phyloP scores from a whole-genome alignment of 37 sponge, comb jelly and placozoan genomes.

The Halisarca cf. caerulea region DNA sequence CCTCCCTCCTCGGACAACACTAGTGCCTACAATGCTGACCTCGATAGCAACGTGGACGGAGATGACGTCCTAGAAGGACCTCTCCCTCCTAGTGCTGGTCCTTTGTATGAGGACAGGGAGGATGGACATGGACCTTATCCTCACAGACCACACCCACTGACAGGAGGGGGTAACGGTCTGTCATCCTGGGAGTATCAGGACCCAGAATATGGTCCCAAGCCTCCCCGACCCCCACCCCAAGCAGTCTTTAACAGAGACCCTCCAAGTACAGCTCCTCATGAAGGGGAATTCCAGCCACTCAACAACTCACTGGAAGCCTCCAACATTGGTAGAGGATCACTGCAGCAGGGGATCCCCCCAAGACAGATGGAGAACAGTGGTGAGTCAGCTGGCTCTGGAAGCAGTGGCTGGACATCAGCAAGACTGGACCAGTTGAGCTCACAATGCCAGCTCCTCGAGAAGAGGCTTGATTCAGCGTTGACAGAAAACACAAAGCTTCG shows the following conservation, averaged over 20 bases:
- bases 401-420: too few relatives aligned
- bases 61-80: not conserved
- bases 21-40: not conserved
- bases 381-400: too few relatives aligned
- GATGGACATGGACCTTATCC: not conserved
- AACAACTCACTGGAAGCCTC: not conserved
- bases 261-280: not conserved
- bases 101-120: not conserved
- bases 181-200: not conserved
- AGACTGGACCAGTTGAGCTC: too few relatives aligned
- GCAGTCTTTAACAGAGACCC: not conserved
- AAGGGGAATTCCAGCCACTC: not conserved
- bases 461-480: not conserved
- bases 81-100: not conserved
- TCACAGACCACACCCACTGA: conserved; percentile 2
- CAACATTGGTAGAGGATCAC: not conserved
- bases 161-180: not conserved
- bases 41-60: not conserved
- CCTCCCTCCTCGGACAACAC: not conserved
- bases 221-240: not conserved
- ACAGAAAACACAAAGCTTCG: not conserved
- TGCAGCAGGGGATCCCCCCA: too few relatives aligned
- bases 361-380: too few relatives aligned
- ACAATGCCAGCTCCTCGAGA: not conserved
- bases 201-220: not conserved